A percentile compares a stretch with the other conserved stretches of the same genome.
These are phyloP conservation scores for Acronicta aceris DNA, from an alignment of 2,888 invertebrate species.

Conservation along the genomic window DNA sequence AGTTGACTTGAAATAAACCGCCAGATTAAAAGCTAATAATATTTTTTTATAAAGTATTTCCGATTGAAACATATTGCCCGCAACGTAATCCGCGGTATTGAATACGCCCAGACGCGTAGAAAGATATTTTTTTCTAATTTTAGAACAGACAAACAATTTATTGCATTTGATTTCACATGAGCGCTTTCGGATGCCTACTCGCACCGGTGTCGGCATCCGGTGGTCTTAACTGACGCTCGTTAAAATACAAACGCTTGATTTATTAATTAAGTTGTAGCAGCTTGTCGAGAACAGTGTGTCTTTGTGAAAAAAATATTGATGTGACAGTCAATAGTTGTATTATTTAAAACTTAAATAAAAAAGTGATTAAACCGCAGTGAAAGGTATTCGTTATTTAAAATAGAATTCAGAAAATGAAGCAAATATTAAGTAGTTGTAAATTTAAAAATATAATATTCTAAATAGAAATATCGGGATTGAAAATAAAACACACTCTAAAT, in stretches of 20 bases:
- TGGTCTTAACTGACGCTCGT: slow-evolving; percentile 39
- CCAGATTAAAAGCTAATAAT: too few relatives aligned
- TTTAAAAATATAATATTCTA: not conserved
- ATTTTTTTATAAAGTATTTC: too few relatives aligned
- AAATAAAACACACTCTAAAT: not conserved
- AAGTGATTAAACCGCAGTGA: not conserved
- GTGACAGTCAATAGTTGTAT: not conserved
- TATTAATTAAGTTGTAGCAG: slow-evolving; percentile 7
- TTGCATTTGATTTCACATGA: slow-evolving; percentile 64
- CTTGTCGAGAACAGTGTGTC: not conserved
- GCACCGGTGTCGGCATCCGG: slow-evolving; percentile 44
- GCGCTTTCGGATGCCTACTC: slow-evolving; percentile 61
- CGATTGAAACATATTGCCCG: slow-evolving; percentile 8
- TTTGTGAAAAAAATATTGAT: slow-evolving; percentile 1
- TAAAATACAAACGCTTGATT: slow-evolving; percentile 17
- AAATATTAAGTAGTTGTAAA: not conserved
- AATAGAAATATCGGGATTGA: not conserved
- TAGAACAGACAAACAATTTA: slow-evolving; percentile 61
- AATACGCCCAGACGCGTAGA: slow-evolving; percentile 44
- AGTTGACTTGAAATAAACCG: too few relatives aligned
- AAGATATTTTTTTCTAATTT: slow-evolving; percentile 61
- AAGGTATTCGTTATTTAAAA: not conserved
- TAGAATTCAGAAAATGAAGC: not conserved
- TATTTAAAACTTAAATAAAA: not conserved
- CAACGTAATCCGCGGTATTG: slow-evolving; percentile 32